Percentiles rank a stretch among this genome's conserved stretches.
These are phyloP conservation scores for Calonectris borealis DNA, from an alignment of 2,113 vertebrate genomes.

Conservation along the genomic window DNA sequence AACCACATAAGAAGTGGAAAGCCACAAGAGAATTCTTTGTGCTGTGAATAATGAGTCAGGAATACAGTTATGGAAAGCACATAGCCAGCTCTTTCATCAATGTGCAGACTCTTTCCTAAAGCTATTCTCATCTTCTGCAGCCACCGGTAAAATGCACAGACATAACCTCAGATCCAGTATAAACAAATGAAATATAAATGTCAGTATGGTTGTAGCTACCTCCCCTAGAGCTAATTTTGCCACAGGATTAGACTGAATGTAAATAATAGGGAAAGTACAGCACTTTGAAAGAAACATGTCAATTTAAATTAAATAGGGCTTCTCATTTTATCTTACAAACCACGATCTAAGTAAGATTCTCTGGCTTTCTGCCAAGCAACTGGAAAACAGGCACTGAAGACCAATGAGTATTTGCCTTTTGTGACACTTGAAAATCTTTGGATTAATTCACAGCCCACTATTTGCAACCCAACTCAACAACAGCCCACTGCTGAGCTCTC, in stretches of 20 bases:
- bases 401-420: neutral
- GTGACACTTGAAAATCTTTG: slow-evolving; percentile 30
- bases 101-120: slow-evolving; percentile 8
- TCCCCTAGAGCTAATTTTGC: slow-evolving; percentile 23
- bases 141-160: neutral
- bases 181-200: slow-evolving; percentile 54
- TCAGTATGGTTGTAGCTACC: neutral
- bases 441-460: neutral
- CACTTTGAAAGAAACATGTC: neutral
- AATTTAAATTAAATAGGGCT: slow-evolving; percentile 15
- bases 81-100: slow-evolving; percentile 25
- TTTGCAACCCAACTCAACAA: slow-evolving; percentile 31
- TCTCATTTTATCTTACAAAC: slow-evolving; percentile 34
- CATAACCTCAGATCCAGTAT: slow-evolving; percentile 13
- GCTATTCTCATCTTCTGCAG: slow-evolving; percentile 18
- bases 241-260: neutral
- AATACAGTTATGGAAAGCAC: neutral
- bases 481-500: neutral
- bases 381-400: neutral
- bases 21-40: slow-evolving; percentile 46
- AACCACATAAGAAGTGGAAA: slow-evolving; percentile 24
- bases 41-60: slow-evolving; percentile 2
- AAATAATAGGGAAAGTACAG: slow-evolving; percentile 7
- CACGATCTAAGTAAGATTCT: slow-evolving; percentile 3
- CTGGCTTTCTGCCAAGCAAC: neutral